Evolutionary conservation across 2,888 invertebrate genomes (phyloP).

Genomic region (Tortrix viridana): DNA sequence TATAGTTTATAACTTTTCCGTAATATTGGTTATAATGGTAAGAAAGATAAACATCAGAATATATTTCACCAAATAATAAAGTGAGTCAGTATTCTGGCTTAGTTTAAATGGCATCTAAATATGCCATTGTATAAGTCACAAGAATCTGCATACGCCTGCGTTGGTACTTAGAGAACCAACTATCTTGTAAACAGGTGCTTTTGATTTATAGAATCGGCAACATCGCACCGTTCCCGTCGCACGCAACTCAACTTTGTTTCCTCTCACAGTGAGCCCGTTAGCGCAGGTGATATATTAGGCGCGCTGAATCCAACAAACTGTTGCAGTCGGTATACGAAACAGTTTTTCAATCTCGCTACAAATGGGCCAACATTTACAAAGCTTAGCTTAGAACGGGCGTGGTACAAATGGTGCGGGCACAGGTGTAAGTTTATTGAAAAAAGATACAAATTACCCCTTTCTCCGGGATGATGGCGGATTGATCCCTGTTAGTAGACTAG

Average conservation of each 20-base stretch:
- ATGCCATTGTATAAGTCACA: no score
- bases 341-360: constrained; percentile 82
- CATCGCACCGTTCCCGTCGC: constrained; percentile 22
- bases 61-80: no score
- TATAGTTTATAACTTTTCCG: no score
- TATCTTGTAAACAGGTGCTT: neutral
- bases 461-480: constrained; percentile 66
- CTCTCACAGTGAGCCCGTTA: constrained; percentile 21
- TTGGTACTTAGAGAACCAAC: no score
- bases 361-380: constrained; percentile 80
- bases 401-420: constrained; percentile 70
- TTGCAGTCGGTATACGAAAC: constrained; percentile 64
- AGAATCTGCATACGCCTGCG: neutral
- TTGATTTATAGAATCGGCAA: constrained; percentile 7
- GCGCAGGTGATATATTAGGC: constrained; percentile 33
- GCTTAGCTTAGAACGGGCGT: constrained; percentile 70
- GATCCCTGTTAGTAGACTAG: constrained; percentile 52
- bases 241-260: constrained; percentile 26
- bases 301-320: constrained; percentile 53
- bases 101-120: no score
- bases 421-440: constrained; percentile 83
- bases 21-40: no score
- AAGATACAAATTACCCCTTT: constrained; percentile 80
- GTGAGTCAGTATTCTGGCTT: no score
- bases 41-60: no score